These are phyloP conservation scores for Turnix velox DNA, from an alignment of 2,113 vertebrate species.

Conservation along the genomic window DNA sequence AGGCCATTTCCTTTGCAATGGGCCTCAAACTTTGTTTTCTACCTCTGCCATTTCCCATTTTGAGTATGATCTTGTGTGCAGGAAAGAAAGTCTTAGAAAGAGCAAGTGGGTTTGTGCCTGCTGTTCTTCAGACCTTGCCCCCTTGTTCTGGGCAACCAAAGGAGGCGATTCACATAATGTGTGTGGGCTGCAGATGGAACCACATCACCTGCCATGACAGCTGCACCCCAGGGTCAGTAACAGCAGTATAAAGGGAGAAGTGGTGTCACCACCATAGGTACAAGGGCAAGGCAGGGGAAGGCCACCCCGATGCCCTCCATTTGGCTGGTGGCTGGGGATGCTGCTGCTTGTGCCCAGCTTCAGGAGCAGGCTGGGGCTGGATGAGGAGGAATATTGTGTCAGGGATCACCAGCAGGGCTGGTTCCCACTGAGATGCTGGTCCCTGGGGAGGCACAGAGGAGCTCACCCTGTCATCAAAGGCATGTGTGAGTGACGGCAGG, in stretches of 20 bases:
- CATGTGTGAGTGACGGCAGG: rapidly evolving
- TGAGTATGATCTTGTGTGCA: background rate
- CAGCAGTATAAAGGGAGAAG: background rate
- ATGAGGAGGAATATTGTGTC: rapidly evolving
- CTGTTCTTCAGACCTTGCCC: background rate
- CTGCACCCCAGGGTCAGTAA: background rate
- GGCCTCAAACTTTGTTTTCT: background rate
- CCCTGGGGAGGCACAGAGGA: rapidly evolving
- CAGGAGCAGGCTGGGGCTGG: background rate
- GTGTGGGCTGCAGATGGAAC: background rate
- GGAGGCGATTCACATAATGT: background rate
- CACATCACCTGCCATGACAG: background rate
- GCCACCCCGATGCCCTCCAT: background rate
- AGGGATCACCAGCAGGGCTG: rapidly evolving
- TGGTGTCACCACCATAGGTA: background rate
- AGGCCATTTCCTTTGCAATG: background rate
- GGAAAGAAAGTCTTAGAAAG: background rate
- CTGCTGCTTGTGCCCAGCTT: background rate
- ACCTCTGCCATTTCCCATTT: background rate
- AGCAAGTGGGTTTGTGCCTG: rapidly evolving
- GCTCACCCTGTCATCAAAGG: rapidly evolving
- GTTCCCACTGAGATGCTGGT: rapidly evolving
- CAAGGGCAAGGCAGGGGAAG: rapidly evolving
- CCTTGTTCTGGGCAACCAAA: background rate
- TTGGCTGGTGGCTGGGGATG: background rate